Base-by-base conservation (phyloP, 2,797 vertebrate species). In the Kryptopterus vitreolus region DNA sequence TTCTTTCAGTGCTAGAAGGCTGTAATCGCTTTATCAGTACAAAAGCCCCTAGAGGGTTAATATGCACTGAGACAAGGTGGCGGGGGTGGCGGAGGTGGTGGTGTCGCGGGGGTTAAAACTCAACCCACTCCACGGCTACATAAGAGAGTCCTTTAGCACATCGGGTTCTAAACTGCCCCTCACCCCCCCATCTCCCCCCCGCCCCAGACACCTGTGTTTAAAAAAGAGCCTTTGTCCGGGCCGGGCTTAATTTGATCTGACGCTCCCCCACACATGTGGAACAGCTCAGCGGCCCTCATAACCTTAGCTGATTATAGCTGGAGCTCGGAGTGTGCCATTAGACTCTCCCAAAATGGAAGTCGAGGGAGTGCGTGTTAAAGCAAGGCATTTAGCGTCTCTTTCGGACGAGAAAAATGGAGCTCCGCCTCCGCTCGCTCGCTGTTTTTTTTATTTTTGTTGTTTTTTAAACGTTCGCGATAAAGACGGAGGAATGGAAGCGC, bases 181-280 rank as follows among this genome's bases (percentile, higher is more conserved):
- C n/a, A n/a, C n/a, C n/a, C n/a, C n/a, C n/a, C n/a, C n/a, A n/a
- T n/a, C n/a, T 70, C 55, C 76, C 65, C 73, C 58, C 76, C 63
- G 43, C 78, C 66, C 74, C 66, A 35, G 77, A 83, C 85, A 87
- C 86, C 85, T 86, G 85, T 85, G 83, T 83, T 82, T 77, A 86
- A 82, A 93, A 92, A 93, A 91, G 91, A 83, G 85, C 88, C 90
- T 93, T 93, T 93, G 92, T 93, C 90, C 91, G 82, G n/a, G 71
- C 46, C 81, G 0, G 83, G 86, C 86, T 90, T 94, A 91, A 92
- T 92, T 91, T 91, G 89, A 94, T 90, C 89, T 90, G 93, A 93
- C 88, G 82, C 89, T 85, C 78, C 88, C 85, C 89, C 87, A 85
- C 92, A 93, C 93, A 94, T 93, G 92, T 94, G 92, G 91, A 93